These are phyloP conservation scores for Macquaria australasica DNA, from an alignment of 2,113 vertebrate species.

Conservation along the genomic window DNA sequence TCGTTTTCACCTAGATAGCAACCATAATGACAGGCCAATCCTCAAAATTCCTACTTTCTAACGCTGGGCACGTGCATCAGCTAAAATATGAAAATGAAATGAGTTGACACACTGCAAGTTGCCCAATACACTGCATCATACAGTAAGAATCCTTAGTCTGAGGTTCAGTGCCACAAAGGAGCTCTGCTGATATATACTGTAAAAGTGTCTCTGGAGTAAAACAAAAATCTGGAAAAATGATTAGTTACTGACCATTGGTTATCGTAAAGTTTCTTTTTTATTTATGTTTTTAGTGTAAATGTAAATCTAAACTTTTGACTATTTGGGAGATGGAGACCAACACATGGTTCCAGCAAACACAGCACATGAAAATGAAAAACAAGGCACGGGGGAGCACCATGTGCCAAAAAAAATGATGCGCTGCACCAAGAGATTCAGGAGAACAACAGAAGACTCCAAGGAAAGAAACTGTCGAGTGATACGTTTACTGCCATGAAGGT, in stretches of 20 bases:
- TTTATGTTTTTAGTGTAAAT: background rate
- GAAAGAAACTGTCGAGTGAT: background rate
- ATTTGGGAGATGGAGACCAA: background rate
- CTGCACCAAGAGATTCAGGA: background rate
- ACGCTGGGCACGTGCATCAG: background rate
- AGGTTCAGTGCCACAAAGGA: background rate
- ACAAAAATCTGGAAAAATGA: background rate
- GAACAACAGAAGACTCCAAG: background rate
- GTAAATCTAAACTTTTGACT: background rate
- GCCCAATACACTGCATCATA: background rate
- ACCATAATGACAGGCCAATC: background rate
- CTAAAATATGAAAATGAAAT: no score
- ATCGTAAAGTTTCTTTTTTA: no score
- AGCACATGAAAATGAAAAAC: background rate
- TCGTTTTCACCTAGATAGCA: background rate
- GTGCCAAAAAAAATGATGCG: background rate
- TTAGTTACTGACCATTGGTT: background rate
- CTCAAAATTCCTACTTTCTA: background rate
- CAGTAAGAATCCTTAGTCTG: background rate
- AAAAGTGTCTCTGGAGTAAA: background rate
- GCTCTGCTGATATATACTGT: background rate
- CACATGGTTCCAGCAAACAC: background rate
- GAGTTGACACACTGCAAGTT: slow-evolving; percentile 1
- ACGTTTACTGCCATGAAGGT: background rate
- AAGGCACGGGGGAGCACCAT: background rate